Percentiles rank a stretch among this genome's conserved stretches.
These are phyloP conservation scores for Vimba vimba DNA, from an alignment of 2,113 vertebrate species.

Conservation along the genomic window DNA sequence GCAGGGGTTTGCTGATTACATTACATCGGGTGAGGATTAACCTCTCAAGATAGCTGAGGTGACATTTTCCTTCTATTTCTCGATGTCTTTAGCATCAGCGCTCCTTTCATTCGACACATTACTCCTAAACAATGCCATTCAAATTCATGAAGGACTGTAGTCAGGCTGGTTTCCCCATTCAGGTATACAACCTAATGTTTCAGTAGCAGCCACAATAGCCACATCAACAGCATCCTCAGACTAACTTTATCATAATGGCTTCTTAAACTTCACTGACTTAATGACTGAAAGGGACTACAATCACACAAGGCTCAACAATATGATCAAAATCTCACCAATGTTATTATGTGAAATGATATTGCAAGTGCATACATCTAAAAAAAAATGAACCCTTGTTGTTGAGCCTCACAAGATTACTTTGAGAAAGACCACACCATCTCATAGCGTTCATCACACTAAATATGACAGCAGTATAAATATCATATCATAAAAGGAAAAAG, in stretches of 20 bases:
- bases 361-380: too few relatives aligned
- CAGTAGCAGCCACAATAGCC: neutral
- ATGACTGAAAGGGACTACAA: neutral
- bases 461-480: neutral
- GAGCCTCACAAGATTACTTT: neutral
- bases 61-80: conserved; percentile 24
- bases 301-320: neutral
- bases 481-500: neutral
- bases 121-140: neutral
- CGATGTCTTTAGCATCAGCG: neutral
- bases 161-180: neutral
- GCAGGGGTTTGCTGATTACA: conserved; percentile 30
- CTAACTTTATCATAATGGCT: neutral
- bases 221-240: neutral
- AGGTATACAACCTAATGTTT: neutral
- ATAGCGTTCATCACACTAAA: neutral
- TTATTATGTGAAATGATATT: too few relatives aligned
- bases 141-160: neutral
- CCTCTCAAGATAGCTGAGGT: conserved; percentile 6
- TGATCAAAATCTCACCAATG: neutral
- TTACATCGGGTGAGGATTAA: conserved; percentile 5
- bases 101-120: neutral
- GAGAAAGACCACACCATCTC: neutral
- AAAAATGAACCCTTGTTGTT: neutral
- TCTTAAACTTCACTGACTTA: neutral